Percentiles rank a stretch among this genome's conserved stretches.
Evolutionary conservation across 2,797 vertebrate genomes (phyloP).

Genomic region (Rhinoraja longicauda): DNA sequence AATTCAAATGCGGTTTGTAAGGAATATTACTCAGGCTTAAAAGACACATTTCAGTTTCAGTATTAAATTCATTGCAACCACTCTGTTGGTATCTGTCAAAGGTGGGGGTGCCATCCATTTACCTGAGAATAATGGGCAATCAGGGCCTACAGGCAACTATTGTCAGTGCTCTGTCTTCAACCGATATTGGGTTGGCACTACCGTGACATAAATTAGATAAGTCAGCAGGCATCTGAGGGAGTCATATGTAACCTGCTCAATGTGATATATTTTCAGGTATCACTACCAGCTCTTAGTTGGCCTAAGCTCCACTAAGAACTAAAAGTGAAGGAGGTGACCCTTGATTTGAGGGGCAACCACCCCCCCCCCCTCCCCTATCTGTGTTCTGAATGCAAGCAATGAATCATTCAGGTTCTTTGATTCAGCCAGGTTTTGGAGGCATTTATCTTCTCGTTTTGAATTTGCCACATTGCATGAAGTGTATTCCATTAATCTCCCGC

Average conservation of each 20-base stretch:
- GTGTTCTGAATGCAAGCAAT: neutral
- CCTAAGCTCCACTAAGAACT: neutral
- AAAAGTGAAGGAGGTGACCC: neutral
- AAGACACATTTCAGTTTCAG: too few species aligned
- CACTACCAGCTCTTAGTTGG: neutral
- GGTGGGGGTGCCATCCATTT: too few species aligned
- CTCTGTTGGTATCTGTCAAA: too few species aligned
- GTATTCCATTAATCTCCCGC: neutral
- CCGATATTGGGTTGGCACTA: too few species aligned
- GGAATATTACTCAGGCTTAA: neutral
- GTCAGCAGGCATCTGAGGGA: neutral
- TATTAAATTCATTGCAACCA: too few species aligned
- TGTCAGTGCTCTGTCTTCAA: too few species aligned
- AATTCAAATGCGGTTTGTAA: neutral
- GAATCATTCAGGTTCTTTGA: neutral
- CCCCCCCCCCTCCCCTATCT: neutral
- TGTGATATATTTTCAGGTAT: neutral
- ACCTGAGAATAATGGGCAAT: too few species aligned
- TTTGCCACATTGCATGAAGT: neutral
- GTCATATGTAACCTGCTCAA: neutral
- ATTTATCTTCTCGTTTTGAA: slow-evolving; percentile 31
- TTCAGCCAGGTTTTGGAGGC: neutral
- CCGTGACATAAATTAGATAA: too few species aligned
- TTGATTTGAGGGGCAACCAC: neutral
- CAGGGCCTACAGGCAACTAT: too few species aligned